A percentile compares a stretch with the other conserved stretches of the same genome.
Evolutionary conservation across 1,140 invertebrate genomes (phyloP).

Genomic region (Antheraea pernyi): DNA sequence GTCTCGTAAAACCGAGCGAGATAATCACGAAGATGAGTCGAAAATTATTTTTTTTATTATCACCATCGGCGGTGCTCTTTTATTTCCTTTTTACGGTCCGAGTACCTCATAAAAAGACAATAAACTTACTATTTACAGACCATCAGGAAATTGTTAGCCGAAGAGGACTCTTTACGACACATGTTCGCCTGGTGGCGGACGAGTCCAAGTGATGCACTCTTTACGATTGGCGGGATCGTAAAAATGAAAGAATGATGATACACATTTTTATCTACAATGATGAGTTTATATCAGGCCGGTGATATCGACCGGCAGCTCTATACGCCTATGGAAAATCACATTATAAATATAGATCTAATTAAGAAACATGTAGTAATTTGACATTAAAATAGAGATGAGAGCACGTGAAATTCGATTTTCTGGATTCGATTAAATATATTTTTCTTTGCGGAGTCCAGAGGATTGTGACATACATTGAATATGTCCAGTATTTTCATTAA

Average conservation of each 20-base stretch:
- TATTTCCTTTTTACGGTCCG: conserved; percentile 79
- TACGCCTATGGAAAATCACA: neutral
- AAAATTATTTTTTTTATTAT: conserved; percentile 80
- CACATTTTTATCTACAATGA: conserved; percentile 58
- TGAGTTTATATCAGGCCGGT: conserved; percentile 35
- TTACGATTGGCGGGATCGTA: conserved; percentile 70
- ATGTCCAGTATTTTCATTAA: too few species aligned
- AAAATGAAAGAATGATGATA: conserved; percentile 61
- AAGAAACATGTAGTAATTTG: neutral
- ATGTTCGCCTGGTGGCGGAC: conserved; percentile 57
- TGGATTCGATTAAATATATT: neutral
- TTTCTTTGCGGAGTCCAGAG: too few species aligned
- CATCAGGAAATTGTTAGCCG: conserved; percentile 79
- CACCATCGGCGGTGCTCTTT: conserved; percentile 78
- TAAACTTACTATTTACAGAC: conserved; percentile 80
- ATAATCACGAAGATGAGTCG: conserved; percentile 77
- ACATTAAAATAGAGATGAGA: neutral
- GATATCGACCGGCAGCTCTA: neutral
- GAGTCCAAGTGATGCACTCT: conserved; percentile 63
- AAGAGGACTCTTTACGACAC: conserved; percentile 78
- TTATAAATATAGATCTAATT: conserved; percentile 4
- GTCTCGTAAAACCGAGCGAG: conserved; percentile 64
- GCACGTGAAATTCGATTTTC: neutral
- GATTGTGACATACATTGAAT: too few species aligned
- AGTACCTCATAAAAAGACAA: conserved; percentile 79